Percentiles rank a stretch among this genome's conserved stretches.
Evolutionary conservation across 1,140 invertebrate species (phyloP).

Genomic region (Temnothorax longispinosus): DNA sequence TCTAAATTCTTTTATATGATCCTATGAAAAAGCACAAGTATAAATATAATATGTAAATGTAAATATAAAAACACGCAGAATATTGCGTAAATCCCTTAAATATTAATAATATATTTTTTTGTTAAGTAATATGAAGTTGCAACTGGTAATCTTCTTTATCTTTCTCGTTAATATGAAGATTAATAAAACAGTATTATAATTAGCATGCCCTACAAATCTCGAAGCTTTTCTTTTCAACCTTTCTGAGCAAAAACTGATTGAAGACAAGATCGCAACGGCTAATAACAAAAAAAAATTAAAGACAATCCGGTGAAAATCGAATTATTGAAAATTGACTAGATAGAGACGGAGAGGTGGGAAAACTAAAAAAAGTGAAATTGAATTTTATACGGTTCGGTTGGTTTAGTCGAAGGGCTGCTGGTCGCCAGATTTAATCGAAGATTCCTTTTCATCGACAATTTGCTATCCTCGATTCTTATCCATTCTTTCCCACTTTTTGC

Average conservation of each 20-base stretch:
- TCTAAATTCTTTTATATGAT: neutral
- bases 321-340: conserved; percentile 75
- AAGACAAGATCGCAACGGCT: conserved; percentile 19
- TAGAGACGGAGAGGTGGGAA: conserved; percentile 42
- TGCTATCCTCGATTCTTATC: conserved; percentile 25
- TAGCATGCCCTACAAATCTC: neutral
- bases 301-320: conserved; percentile 69
- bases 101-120: neutral
- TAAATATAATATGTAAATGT: neutral
- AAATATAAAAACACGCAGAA: neutral
- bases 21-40: neutral
- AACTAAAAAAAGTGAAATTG: conserved; percentile 61
- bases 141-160: neutral
- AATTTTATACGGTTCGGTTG: conserved; percentile 77
- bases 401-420: conserved; percentile 69
- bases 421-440: conserved; percentile 64
- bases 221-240: neutral
- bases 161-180: neutral
- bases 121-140: neutral
- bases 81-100: neutral
- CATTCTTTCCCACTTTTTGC: conserved; percentile 17
- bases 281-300: conserved; percentile 71
- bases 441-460: conserved; percentile 35
- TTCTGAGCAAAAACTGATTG: neutral
- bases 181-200: neutral